Conservation (phyloP, 1,140 invertebrate genomes). For the Drosophila lowei region DNA sequence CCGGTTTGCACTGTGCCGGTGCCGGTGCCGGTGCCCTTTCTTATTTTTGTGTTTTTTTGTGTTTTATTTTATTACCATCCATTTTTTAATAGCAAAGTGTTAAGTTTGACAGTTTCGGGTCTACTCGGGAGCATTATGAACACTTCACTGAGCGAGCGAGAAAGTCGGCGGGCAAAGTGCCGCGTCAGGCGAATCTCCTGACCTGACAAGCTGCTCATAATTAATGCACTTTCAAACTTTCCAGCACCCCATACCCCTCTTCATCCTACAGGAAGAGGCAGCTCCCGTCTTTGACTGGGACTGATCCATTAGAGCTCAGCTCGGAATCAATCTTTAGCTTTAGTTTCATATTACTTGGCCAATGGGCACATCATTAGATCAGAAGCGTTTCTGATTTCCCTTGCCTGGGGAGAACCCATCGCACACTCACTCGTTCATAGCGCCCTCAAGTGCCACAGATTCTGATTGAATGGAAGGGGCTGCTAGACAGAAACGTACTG, state of each 20-base stretch:
- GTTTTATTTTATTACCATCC: slow-evolving; percentile 68
- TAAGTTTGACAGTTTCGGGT: slow-evolving; percentile 75
- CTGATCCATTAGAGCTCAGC: background rate
- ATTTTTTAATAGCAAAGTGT: slow-evolving; percentile 74
- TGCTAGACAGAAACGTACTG: background rate
- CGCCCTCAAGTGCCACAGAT: slow-evolving; percentile 42
- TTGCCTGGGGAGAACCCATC: background rate
- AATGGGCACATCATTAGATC: slow-evolving; percentile 51
- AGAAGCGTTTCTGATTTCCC: background rate
- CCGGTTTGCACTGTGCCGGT: slow-evolving; percentile 7
- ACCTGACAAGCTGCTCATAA: slow-evolving; percentile 17
- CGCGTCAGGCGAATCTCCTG: slow-evolving; percentile 9
- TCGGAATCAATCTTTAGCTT: background rate
- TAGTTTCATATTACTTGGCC: slow-evolving; percentile 17
- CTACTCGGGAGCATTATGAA: slow-evolving; percentile 59
- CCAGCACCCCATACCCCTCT: background rate
- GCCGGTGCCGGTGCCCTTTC: background rate
- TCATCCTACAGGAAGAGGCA: too few relatives aligned
- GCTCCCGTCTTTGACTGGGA: too few relatives aligned
- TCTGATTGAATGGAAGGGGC: slow-evolving; percentile 55
- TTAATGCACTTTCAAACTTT: slow-evolving; percentile 30
- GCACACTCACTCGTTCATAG: too few relatives aligned
- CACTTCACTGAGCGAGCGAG: slow-evolving; percentile 60
- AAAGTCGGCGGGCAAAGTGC: slow-evolving; percentile 34
- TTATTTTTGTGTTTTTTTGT: slow-evolving; percentile 27